Conservation (phyloP, 2,888 invertebrate genomes). For the Seira ritae region DNA sequence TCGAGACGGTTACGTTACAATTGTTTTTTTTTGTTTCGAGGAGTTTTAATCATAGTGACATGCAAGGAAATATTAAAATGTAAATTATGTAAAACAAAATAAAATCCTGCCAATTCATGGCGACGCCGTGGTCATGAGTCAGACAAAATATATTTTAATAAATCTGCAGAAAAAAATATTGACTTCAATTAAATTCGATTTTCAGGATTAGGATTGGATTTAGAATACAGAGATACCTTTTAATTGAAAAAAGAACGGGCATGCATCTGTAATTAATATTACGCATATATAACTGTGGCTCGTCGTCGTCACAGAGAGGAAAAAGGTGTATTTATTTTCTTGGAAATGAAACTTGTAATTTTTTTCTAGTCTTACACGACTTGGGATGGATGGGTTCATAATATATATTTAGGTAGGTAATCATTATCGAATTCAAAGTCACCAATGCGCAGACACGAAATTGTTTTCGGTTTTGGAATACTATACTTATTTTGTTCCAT, state of each 20-base stretch:
- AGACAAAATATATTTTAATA: too few relatives aligned
- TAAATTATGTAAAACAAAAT: neutral
- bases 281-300: neutral
- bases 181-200: too few relatives aligned
- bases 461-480: neutral
- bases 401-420: neutral
- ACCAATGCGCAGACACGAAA: conserved; percentile 17
- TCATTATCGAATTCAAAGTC: conserved; percentile 8
- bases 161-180: too few relatives aligned
- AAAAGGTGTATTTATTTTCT: neutral
- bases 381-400: neutral
- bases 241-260: neutral
- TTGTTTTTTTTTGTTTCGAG: too few relatives aligned
- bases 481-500: conserved; percentile 21
- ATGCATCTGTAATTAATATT: conserved; percentile 6
- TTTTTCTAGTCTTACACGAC: neutral
- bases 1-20: neutral
- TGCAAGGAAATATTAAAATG: conserved; percentile 10
- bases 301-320: neutral
- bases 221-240: neutral
- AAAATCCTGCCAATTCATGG: neutral
- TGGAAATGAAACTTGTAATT: conserved; percentile 9
- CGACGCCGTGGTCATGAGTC: neutral
- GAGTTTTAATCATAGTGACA: conserved; percentile 9
- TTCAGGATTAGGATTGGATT: too few relatives aligned